Evolutionary conservation across 2,888 invertebrate genomes (phyloP), one percentile per base, ranked within the genome.

Genomic region (Agrotis exclamationis): DNA sequence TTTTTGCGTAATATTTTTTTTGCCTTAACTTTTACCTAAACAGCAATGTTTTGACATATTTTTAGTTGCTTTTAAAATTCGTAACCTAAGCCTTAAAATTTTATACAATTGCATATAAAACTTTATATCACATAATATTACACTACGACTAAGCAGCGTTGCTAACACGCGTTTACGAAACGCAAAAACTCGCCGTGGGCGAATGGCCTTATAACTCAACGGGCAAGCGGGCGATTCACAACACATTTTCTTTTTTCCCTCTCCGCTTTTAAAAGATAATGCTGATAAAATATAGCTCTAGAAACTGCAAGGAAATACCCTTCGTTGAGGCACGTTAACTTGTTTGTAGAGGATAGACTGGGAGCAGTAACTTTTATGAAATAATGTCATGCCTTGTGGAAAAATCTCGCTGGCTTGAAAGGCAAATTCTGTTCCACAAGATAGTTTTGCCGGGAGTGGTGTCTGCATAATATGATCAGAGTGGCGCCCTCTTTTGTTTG

Each of bases 401-500:
- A 91, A 85, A 91, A 92, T 91, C 90, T 87, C 81, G 79, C 65
- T 44, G 70, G 76, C 86, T 86, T 89, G 88, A 90, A 92, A 93
- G 88, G 91, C 92, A 91, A 92, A 93, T 93, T 91, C 88, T 88
- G 87, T 89, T 88, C 86, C 63, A 63, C 63, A 79, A 85, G 83
- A 87, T 84, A 84, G 85, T 87, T 85, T 77, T 64, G 72, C 79
- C 74, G 82, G 73, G 84, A 79, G 80, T 81, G 83, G 85, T 70
- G 78, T 77, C 79, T 86, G 89, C 87, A 90, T 91, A 90, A 90
- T 88, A 84, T 83, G 83, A 81, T 64, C 53, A 51, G 45, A 48
- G 77, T 62, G 68, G 66, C 60, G 79, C 82, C 75, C 79, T 60
- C 82, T 79, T 77, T 71, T 70, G 70, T 80, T 70, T 72, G 63